phyloP scores from a whole-genome alignment of 2,888 invertebrate species.

The Pterostichus niger region DNA sequence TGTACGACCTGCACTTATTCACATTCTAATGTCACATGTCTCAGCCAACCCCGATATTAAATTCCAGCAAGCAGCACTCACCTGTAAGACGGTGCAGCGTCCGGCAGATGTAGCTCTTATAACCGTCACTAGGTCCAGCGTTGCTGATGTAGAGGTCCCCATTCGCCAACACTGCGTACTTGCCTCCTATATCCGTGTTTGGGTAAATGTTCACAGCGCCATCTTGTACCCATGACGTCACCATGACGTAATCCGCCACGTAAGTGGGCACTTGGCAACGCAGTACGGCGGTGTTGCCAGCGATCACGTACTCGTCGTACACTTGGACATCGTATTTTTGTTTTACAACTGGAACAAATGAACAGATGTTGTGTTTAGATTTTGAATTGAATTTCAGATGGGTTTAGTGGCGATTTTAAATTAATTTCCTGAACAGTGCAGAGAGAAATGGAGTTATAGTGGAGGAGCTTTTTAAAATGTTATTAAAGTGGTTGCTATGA shows the following conservation, averaged over 20 bases:
- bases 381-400: conserved; percentile 11
- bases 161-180: conserved; percentile 88
- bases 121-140: conserved; percentile 88
- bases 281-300: conserved; percentile 93
- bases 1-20: neutral
- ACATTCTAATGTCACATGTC: neutral
- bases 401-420: neutral
- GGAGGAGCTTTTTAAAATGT: neutral
- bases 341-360: conserved; percentile 85
- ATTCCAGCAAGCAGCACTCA: conserved; percentile 21
- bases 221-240: conserved; percentile 94
- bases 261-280: conserved; percentile 94
- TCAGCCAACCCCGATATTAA: neutral
- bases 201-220: conserved; percentile 89
- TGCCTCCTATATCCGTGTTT: conserved; percentile 85
- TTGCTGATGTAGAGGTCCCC: conserved; percentile 92
- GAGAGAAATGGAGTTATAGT: neutral
- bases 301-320: conserved; percentile 94
- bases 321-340: conserved; percentile 94
- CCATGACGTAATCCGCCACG: conserved; percentile 92
- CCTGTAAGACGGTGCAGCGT: conserved; percentile 90
- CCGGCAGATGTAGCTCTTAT: conserved; percentile 89
- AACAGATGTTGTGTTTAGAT: conserved; percentile 44
- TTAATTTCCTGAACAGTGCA: conserved; percentile 3
- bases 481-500: neutral